Evolutionary conservation across 2,797 vertebrate species (phyloP), one percentile per base, ranked within the genome.

Genomic region (Catostomus latipinnis): DNA sequence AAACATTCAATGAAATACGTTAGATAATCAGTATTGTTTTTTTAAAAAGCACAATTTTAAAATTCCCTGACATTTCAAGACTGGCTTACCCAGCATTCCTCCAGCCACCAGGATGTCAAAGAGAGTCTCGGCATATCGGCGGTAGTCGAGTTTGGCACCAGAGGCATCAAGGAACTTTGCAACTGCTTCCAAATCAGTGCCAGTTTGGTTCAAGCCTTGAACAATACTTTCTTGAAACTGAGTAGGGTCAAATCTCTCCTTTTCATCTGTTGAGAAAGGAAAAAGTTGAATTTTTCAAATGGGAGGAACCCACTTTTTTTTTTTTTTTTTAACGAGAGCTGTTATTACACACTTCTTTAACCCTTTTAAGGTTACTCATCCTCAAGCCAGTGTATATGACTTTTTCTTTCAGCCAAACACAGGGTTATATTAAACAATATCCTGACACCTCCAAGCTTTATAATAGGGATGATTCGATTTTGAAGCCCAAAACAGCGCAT

Each of bases 91-190:
- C 95, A 99, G 95, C 97, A 98, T 99, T 86, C 97, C 97, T 45
- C 97, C 97, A 74, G 97, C 97, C 95, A 99, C 97, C 96, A 99
- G 95, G 91, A 99, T 98, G 93, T 98, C 97, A 79, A 99, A 99
- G 79, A 98, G 96, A 0, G 95, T 97, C 92, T 98, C 97, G 86
- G 96, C 96, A 98, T 99, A 99, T 90, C 97, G 96, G 69, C 97
- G 95, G 91, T 98, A 99, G 93, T 99, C 97, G 87, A 99, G 98
- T 91, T 99, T 99, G 91, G 96, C 96, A 88, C 97, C 97, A 93
- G 97, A 98, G 90, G 96, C 94, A 95, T 99, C 98, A 80, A 99
- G 96, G 92, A 99, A 99, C 91, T 98, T 98, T 61, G 96, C 95
- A 80, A 99, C 96, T 85, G 97, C 98, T 92, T 99, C 98, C 94